Evolutionary conservation across 2,888 invertebrate genomes (phyloP), one percentile per base, ranked within the genome.

Genomic region (Agrilus mali): DNA sequence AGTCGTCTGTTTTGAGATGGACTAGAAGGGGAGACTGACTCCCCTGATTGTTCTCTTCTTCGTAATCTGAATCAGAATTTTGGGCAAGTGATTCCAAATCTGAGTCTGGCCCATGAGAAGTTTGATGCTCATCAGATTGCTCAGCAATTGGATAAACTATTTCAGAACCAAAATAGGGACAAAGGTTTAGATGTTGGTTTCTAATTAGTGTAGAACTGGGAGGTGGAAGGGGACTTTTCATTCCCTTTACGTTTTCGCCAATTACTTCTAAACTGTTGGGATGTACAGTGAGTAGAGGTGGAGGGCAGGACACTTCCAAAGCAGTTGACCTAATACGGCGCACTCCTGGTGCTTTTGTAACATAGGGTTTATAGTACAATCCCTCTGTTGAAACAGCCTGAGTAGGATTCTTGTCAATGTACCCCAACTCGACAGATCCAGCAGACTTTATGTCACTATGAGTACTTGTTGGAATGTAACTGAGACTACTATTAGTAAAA

Each of bases 91-190:
- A 77, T 52, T 66, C 66, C 47, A 76, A 56, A 56, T 78, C 77
- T 0, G 76, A 76, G 56, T 77, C 77, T 36, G 77, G 76, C 4
- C 67, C 67, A 52, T 78, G 77, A 1, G 77, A 77, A 8, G 77
- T 77, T 59, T 78, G 78, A 69, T 78, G 81, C 63, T 87, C 86
- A 57, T 86, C 87, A 1, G 82, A 80, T 60, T 86, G 86, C 66
- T 88, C 88, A 1, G 84, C 86, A 53, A 88, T 87, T 4, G 88
- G 86, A 63, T 87, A 86, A 2, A 85, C 78, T 45, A 83, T 82
- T 64, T 85, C 84, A 2, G 83, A 82, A 12, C 82, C 81, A 53
- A 79, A 80, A 53, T 75, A 76, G 1, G 79, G 78, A 55, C 79
- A 82, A 13, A 82, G 64, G 60, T 80, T 82, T 22, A 81, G 66